Conservation (phyloP, 2,888 invertebrate genomes). For the Pachliopta kotzebuea region DNA sequence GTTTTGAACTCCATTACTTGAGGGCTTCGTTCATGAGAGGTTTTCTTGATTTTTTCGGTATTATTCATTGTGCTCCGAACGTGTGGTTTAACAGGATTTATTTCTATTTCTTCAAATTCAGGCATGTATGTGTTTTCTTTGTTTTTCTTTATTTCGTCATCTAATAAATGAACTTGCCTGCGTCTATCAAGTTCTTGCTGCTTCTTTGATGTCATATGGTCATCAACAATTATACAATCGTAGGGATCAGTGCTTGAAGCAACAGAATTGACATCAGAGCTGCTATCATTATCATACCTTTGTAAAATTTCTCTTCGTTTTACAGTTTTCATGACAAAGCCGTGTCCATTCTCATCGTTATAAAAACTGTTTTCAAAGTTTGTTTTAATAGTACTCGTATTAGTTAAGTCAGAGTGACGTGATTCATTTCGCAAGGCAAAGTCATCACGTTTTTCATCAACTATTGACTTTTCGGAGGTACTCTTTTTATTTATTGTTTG, state of each 20-base stretch:
- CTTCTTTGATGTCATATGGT: slow-evolving; percentile 82
- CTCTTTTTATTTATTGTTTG: slow-evolving; percentile 69
- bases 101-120: slow-evolving; percentile 76
- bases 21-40: slow-evolving; percentile 63
- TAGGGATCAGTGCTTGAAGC: slow-evolving; percentile 87
- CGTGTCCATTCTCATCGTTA: slow-evolving; percentile 83
- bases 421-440: slow-evolving; percentile 67
- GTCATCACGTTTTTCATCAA: slow-evolving; percentile 69
- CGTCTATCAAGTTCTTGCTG: slow-evolving; percentile 74
- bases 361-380: slow-evolving; percentile 84
- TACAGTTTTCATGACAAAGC: slow-evolving; percentile 85
- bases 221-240: slow-evolving; percentile 91
- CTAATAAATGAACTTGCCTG: slow-evolving; percentile 61
- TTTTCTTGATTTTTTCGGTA: slow-evolving; percentile 65
- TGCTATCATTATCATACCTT: slow-evolving; percentile 84
- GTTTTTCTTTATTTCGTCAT: slow-evolving; percentile 64
- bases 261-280: slow-evolving; percentile 83
- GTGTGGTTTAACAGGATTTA: slow-evolving; percentile 73
- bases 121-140: slow-evolving; percentile 74
- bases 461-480: slow-evolving; percentile 67
- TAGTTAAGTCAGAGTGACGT: slow-evolving; percentile 71
- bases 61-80: slow-evolving; percentile 67
- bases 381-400: slow-evolving; percentile 75
- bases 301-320: slow-evolving; percentile 87
- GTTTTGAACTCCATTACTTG: slow-evolving; percentile 77